A percentile compares a stretch with the other conserved stretches of the same genome.
Evolutionary conservation across 35 echinoderm and acorn worm genomes (phyloP).

Genomic region (Apostichopus californicus): DNA sequence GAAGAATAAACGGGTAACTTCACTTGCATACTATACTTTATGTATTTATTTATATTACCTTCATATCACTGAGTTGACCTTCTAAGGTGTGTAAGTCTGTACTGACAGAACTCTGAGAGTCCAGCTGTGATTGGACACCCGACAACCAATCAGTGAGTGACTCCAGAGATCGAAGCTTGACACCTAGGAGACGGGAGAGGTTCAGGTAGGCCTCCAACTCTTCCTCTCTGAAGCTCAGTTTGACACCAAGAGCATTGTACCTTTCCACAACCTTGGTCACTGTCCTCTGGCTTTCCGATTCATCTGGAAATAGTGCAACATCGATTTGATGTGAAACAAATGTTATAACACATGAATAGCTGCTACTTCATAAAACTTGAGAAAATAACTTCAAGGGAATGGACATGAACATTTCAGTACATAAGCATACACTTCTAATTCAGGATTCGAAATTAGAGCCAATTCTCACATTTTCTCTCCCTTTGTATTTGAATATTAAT

Average conservation of each 20-base stretch:
- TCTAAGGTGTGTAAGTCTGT: conserved; percentile 82
- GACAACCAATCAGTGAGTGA: conserved; percentile 81
- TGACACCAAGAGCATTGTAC: conserved; percentile 79
- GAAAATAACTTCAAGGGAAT: too few relatives aligned
- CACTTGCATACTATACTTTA: too few relatives aligned
- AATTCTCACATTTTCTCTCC: too few relatives aligned
- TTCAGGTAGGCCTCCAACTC: conserved; percentile 94
- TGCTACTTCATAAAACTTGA: too few relatives aligned
- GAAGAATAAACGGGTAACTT: too few relatives aligned
- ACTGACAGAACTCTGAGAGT: conserved; percentile 80
- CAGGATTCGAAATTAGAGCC: too few relatives aligned
- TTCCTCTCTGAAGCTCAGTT: conserved; percentile 79
- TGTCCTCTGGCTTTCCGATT: conserved; percentile 72
- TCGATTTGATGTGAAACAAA: not conserved
- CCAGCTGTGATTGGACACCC: conserved; percentile 65
- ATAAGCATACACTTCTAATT: too few relatives aligned
- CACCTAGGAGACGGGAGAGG: conserved; percentile 77
- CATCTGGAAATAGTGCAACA: conserved; percentile 48
- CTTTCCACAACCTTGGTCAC: conserved; percentile 70
- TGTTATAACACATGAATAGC: too few relatives aligned
- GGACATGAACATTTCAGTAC: too few relatives aligned
- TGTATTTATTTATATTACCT: conserved; percentile 39
- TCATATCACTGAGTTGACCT: conserved; percentile 81
- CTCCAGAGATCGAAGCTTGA: conserved; percentile 70
- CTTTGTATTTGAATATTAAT: too few relatives aligned